Base-by-base conservation (phyloP, 2,888 invertebrate species). In the Oscheius sp. region DNA sequence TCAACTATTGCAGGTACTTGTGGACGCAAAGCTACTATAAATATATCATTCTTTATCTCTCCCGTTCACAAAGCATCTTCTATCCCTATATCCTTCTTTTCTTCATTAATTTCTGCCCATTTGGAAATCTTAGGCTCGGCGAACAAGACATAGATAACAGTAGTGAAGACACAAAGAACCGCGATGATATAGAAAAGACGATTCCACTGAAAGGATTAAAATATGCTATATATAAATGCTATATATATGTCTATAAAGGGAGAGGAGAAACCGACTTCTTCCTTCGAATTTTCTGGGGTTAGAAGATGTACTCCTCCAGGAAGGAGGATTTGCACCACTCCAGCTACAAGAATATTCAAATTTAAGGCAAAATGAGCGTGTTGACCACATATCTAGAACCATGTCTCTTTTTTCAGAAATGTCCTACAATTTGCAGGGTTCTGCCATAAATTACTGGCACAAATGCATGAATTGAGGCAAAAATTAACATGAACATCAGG, bases 381-480 rank as follows among this genome's bases (percentile, higher is more conserved):
- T 67, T 73, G 69, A 9, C 65, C 74, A 14, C 72, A 74, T 63
- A 74, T 62, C 76, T 76, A 47, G 32, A 71, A 61, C 14, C 3
- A 56, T 9, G 9, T 14, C 24, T 6, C 12, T 47, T 22, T 47
- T 6, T 17, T 24, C 14, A 5, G 5, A 12, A 22, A 24, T 28
- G 17, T 45, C 71, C 61, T 20, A 76, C 76, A 56, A 76, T 74
- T 66, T 76, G 76, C 62, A 76, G 72, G n/a, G 76, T 71, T 47
- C 76, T 49, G 17, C 71, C 68, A 49, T 73, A 76, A 32, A 76
- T 74, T 8, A 76, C 76, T 5, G 76, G 76, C 6, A 76, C 71
- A 38, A 76, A 73, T 22, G 73, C 73, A 61, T 74, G 74, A 4
- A 76, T 61, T 2, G 74, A 74, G 6, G 76, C 76, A 36, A 76